Evolutionary conservation across 1,140 invertebrate genomes (phyloP).

Genomic region (Mamestra configurata): DNA sequence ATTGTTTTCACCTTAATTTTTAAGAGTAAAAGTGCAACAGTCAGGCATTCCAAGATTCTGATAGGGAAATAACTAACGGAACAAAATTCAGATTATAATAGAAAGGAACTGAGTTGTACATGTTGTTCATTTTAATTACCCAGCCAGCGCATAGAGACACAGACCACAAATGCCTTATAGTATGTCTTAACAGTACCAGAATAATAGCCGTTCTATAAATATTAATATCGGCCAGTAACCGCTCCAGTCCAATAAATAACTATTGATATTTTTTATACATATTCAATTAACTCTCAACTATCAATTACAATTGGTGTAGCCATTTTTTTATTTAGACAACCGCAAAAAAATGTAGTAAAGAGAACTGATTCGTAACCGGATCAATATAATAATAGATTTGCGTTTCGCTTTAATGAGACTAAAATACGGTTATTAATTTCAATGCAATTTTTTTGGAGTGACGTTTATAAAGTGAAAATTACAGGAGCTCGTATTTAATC

Average conservation of each 20-base stretch:
- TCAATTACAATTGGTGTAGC: constrained; percentile 36
- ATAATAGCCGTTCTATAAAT: constrained; percentile 10
- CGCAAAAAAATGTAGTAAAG: constrained; percentile 10
- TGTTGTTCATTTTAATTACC: background rate
- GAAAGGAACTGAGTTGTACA: background rate
- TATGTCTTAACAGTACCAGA: constrained; percentile 1
- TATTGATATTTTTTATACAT: constrained; percentile 41
- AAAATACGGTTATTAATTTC: background rate
- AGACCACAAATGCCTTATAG: background rate
- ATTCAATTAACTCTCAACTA: constrained; percentile 46
- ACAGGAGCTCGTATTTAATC: background rate
- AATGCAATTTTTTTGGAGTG: constrained; percentile 5
- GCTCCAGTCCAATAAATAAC: constrained; percentile 15
- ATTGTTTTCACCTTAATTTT: background rate
- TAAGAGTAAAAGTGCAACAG: background rate
- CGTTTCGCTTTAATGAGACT: background rate
- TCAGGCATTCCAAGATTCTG: background rate
- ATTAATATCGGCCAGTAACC: constrained; percentile 12
- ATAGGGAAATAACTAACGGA: no score
- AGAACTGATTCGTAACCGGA: constrained; percentile 12
- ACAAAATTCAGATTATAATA: no score
- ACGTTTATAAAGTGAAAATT: constrained; percentile 25
- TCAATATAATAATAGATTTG: constrained; percentile 19
- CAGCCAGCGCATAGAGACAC: background rate
- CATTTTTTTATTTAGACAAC: constrained; percentile 14